Evolutionary conservation across 2,888 invertebrate genomes (phyloP).

Genomic region (Polylopha cassiicola): DNA sequence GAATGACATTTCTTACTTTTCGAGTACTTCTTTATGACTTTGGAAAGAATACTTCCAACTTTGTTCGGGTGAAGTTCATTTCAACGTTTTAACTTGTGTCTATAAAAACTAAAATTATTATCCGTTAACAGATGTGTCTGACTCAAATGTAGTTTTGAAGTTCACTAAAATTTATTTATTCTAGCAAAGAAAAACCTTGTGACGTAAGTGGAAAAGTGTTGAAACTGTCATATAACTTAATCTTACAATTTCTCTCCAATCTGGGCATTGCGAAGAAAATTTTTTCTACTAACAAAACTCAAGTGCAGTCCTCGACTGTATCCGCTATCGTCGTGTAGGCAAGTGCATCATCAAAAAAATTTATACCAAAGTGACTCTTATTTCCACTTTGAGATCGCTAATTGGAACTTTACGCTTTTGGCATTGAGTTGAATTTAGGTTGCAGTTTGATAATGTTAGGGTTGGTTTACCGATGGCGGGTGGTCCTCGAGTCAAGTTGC

Average conservation of each 20-base stretch:
- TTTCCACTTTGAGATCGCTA: neutral
- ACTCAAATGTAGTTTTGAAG: too few species aligned
- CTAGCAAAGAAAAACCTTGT: neutral
- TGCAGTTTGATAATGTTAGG: slow-evolving; percentile 14
- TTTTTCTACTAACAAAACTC: slow-evolving; percentile 39
- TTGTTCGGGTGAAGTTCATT: too few species aligned
- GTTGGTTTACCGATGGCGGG: slow-evolving; percentile 37
- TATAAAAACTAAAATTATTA: too few species aligned
- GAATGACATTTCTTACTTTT: too few species aligned
- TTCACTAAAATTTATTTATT: neutral
- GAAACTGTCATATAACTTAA: too few species aligned
- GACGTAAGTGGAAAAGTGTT: neutral
- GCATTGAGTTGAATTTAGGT: slow-evolving; percentile 23
- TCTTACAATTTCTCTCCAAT: slow-evolving; percentile 26
- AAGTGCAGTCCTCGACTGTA: slow-evolving; percentile 45
- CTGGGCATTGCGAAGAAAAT: slow-evolving; percentile 31
- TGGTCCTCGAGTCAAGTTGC: slow-evolving; percentile 45
- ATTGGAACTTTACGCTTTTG: slow-evolving; percentile 19
- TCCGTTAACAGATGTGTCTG: too few species aligned
- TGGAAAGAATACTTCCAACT: too few species aligned
- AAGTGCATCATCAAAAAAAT: slow-evolving; percentile 47
- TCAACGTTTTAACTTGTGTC: too few species aligned
- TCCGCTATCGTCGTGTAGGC: slow-evolving; percentile 44
- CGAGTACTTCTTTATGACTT: too few species aligned
- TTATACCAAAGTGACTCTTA: slow-evolving; percentile 32